These are phyloP conservation scores for Lycaena phlaeas DNA, from an alignment of 2,888 invertebrate genomes.

Conservation along the genomic window DNA sequence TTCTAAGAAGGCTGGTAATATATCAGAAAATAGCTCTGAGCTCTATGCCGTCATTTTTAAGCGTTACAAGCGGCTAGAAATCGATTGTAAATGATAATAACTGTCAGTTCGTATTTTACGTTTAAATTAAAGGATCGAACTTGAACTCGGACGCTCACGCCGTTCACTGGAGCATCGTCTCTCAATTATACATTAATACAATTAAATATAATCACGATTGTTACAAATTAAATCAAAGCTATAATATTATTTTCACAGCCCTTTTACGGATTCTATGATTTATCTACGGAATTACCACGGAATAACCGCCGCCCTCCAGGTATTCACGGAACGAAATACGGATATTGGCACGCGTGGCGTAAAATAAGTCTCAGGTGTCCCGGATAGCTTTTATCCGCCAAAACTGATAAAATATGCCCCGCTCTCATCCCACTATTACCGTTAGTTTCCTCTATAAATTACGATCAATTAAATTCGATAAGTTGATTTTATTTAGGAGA, in stretches of 20 bases:
- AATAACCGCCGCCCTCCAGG: constrained; percentile 23
- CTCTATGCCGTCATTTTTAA: too few relatives aligned
- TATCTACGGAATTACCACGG: constrained; percentile 33
- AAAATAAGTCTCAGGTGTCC: constrained; percentile 69
- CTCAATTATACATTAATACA: too few relatives aligned
- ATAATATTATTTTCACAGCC: constrained; percentile 14
- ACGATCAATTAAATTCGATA: constrained; percentile 35
- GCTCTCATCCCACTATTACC: constrained; percentile 36
- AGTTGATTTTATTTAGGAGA: too few relatives aligned
- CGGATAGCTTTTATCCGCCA: constrained; percentile 64
- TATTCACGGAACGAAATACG: constrained; percentile 27
- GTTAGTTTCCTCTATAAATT: constrained; percentile 40
- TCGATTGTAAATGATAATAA: too few relatives aligned
- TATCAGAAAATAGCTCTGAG: too few relatives aligned
- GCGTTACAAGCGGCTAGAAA: too few relatives aligned
- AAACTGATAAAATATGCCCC: constrained; percentile 63
- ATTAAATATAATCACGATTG: too few relatives aligned
- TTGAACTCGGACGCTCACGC: too few relatives aligned
- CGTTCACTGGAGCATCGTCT: too few relatives aligned
- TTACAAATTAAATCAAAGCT: constrained; percentile 10
- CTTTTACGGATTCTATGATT: constrained; percentile 39
- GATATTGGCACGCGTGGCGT: constrained; percentile 60
- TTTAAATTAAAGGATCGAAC: too few relatives aligned
- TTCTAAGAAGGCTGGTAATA: too few relatives aligned
- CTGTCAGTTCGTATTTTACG: too few relatives aligned